Evolutionary conservation across 2,113 vertebrate species (phyloP), one percentile per base, ranked within the genome.

Genomic region (Chlamydotis undulata): DNA sequence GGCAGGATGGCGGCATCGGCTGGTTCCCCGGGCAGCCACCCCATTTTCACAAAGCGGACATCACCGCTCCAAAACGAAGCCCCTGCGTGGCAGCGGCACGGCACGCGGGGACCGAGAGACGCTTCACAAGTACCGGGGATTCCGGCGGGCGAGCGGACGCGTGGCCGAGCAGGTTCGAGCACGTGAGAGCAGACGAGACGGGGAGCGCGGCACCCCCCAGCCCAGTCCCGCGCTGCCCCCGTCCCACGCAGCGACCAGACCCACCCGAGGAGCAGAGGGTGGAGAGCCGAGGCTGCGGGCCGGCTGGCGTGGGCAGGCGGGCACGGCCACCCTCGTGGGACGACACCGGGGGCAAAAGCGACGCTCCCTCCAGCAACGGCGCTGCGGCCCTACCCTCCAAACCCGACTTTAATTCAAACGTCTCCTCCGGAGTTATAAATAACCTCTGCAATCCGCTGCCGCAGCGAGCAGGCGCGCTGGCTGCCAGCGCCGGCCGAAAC

Each of bases 361-460:
- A 3, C 5, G 3, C 17, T 65, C 55, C 50, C 88, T 6, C 63
- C 57, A 25, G 63, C 70, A 19, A 50, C 26, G 7, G 67, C 0
- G 14, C 75, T 67, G 89, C 80, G 28, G 77, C 81, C 61, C 74
- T 83, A 63, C 78, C 87, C 63, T 95, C 90, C 87, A 49, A 95
- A 31, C 53, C 78, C 57, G 90, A 69, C 76, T 91, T 95, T 87
- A 91, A 95, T 89, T 90, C 87, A 82, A 89, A 83, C 82, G 19
- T 79, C 93, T 89, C 89, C 80, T 93, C 83, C 1, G 29, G 65
- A 93, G 94, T 75, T 96, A 96, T 95, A 97, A 97, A 95, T 96
- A 96, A 94, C 87, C 89, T 74, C 88, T 35, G 56, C 56, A 56
- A 78, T 2, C 59, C 7, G 13, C 60, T 6, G 92, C 60, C 39